phyloP scores from a whole-genome alignment of 2,888 invertebrate genomes.

The Aphrophora alni region DNA sequence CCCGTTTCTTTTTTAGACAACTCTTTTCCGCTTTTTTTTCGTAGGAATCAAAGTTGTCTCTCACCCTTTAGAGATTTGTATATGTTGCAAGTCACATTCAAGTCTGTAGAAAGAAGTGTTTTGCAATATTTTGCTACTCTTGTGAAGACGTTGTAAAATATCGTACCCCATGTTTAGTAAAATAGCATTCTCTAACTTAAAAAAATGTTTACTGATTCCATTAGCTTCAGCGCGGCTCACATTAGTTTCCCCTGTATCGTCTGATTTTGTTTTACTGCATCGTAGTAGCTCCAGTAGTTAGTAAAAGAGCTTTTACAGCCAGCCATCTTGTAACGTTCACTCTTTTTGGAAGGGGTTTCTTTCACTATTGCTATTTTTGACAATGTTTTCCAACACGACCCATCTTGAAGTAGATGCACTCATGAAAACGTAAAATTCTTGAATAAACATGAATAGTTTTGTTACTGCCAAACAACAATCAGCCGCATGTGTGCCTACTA shows the following conservation, averaged over 20 bases:
- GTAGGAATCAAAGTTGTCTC: constrained; percentile 22
- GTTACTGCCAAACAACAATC: constrained; percentile 20
- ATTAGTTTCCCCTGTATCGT: not conserved
- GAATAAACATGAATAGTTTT: constrained; percentile 22
- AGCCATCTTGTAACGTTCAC: constrained; percentile 15
- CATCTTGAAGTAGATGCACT: constrained; percentile 26
- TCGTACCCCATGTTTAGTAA: constrained; percentile 16
- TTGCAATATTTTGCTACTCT: constrained; percentile 19
- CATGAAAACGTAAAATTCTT: constrained; percentile 23
- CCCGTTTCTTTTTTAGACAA: too few relatives aligned
- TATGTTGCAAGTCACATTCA: constrained; percentile 19
- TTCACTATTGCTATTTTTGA: not conserved
- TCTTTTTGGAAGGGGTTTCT: constrained; percentile 19
- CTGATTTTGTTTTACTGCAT: constrained; percentile 14
- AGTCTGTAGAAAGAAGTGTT: not conserved
- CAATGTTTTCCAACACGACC: constrained; percentile 17
- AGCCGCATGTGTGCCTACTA: constrained; percentile 21
- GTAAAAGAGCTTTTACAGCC: constrained; percentile 13
- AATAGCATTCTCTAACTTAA: constrained; percentile 14
- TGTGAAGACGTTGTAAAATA: constrained; percentile 20
- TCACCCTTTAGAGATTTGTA: constrained; percentile 15
- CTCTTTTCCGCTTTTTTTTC: constrained; percentile 2
- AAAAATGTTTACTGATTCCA: constrained; percentile 14
- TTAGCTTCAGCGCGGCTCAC: constrained; percentile 19
- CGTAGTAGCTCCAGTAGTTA: constrained; percentile 24